Evolutionary conservation across 1,140 invertebrate species (phyloP).

Genomic region (Pseudomyrmex pallidus): DNA sequence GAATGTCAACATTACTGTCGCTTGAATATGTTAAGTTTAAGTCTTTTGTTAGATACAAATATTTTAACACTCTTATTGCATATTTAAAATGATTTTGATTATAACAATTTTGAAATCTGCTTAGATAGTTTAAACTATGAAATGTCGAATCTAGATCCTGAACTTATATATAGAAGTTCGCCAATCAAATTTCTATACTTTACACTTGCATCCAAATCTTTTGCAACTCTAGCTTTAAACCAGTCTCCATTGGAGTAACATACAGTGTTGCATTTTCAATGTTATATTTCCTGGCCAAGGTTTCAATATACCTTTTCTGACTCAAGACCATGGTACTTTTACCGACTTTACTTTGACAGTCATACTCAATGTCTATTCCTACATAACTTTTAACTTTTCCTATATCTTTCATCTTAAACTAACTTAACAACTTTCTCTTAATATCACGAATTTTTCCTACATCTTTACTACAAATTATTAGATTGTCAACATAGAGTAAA

Average conservation of each 20-base stretch:
- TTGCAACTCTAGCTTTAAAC: too few relatives aligned
- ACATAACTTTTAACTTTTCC: neutral
- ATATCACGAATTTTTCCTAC: neutral
- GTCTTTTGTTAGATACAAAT: too few relatives aligned
- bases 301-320: neutral
- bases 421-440: neutral
- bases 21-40: too few relatives aligned
- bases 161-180: too few relatives aligned
- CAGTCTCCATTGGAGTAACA: slow-evolving; percentile 80
- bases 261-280: slow-evolving; percentile 34
- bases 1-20: too few relatives aligned
- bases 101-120: too few relatives aligned
- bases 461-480: slow-evolving; percentile 49
- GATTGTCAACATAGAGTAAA: slow-evolving; percentile 61
- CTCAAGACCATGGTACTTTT: neutral
- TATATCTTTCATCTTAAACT: neutral
- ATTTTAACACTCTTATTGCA: too few relatives aligned
- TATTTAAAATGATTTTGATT: too few relatives aligned
- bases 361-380: neutral
- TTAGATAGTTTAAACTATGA: too few relatives aligned
- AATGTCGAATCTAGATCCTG: too few relatives aligned
- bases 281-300: neutral
- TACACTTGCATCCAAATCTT: too few relatives aligned
- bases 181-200: too few relatives aligned
- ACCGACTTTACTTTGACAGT: neutral